phyloP scores from a whole-genome alignment of 2,797 vertebrate species.

The Microctenopoma steveboyesi region DNA sequence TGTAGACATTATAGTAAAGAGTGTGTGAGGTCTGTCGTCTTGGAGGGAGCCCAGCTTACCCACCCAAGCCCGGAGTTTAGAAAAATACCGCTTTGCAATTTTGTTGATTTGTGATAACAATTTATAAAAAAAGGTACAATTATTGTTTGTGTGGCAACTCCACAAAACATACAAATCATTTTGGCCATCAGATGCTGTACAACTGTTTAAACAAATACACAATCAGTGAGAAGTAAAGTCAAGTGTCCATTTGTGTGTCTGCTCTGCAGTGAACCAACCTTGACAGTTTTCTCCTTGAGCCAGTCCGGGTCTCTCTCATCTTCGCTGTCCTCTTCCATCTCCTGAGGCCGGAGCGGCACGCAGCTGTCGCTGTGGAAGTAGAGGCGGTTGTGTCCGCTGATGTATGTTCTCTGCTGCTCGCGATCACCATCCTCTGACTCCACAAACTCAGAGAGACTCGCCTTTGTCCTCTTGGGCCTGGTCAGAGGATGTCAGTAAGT shows the following conservation, averaged over 20 bases:
- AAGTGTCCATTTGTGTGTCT: neutral
- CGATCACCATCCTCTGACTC: conserved; percentile 93
- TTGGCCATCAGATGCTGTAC: too few relatives aligned
- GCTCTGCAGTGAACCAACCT: conserved; percentile 73
- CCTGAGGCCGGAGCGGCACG: conserved; percentile 93
- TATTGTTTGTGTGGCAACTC: too few relatives aligned
- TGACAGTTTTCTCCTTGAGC: conserved; percentile 96
- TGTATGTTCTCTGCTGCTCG: conserved; percentile 91
- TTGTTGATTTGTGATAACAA: too few relatives aligned
- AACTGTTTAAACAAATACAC: neutral
- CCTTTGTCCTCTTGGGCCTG: conserved; percentile 94
- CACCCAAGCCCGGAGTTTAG: too few relatives aligned
- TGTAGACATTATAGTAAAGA: neutral
- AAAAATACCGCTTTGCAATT: too few relatives aligned
- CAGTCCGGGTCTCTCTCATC: conserved; percentile 96
- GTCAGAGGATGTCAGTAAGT: neutral
- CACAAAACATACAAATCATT: neutral
- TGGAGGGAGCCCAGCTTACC: too few relatives aligned
- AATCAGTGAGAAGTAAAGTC: neutral
- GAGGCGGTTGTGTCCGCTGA: conserved; percentile 95
- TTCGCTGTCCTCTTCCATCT: conserved; percentile 98
- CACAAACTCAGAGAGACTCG: conserved; percentile 96
- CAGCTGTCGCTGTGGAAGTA: conserved; percentile 99
- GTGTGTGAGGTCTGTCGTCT: too few relatives aligned
- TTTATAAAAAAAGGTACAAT: too few relatives aligned